phyloP scores from a whole-genome alignment of 2,888 invertebrate genomes.

The Mesorhabditis spiculigera region DNA sequence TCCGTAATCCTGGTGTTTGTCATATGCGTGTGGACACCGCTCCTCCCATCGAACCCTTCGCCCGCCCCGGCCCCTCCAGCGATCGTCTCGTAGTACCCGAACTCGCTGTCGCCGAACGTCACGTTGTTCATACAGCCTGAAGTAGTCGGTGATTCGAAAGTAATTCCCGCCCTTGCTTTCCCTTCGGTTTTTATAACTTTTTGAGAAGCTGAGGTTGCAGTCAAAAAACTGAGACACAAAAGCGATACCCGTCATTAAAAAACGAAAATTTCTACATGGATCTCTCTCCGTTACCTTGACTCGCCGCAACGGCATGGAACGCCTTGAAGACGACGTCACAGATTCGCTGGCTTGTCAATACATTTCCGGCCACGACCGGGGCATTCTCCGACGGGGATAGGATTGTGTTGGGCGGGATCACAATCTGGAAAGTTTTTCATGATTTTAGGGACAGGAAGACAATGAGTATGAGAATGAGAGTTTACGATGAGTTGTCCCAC shows the following conservation, averaged over 20 bases:
- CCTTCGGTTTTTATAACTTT: not conserved
- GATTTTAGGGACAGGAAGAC: not conserved
- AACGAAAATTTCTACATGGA: not conserved
- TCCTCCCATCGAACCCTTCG: conserved; percentile 76
- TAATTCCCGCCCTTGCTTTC: not conserved
- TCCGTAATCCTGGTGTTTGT: conserved; percentile 98
- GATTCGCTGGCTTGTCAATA: conserved; percentile 90
- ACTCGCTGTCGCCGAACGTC: conserved; percentile 84
- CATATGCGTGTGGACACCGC: conserved; percentile 97
- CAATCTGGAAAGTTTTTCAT: conserved; percentile 22
- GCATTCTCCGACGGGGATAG: conserved; percentile 86
- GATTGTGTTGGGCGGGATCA: conserved; percentile 71
- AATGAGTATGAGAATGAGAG: too few relatives aligned
- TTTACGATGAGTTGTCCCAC: too few relatives aligned
- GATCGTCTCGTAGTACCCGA: conserved; percentile 97
- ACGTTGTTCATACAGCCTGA: conserved; percentile 95
- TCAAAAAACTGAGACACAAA: not conserved
- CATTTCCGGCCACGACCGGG: conserved; percentile 97
- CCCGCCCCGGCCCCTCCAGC: conserved; percentile 75
- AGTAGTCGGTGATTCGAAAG: not conserved
- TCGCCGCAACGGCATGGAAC: conserved; percentile 74
- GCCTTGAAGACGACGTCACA: conserved; percentile 94
- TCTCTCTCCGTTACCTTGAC: conserved; percentile 66
- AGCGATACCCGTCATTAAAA: not conserved
- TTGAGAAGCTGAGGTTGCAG: not conserved